A percentile compares a stretch with the other conserved stretches of the same genome.
Conservation (phyloP, 2,888 invertebrate species). For the Sepioteuthis lessoniana region DNA sequence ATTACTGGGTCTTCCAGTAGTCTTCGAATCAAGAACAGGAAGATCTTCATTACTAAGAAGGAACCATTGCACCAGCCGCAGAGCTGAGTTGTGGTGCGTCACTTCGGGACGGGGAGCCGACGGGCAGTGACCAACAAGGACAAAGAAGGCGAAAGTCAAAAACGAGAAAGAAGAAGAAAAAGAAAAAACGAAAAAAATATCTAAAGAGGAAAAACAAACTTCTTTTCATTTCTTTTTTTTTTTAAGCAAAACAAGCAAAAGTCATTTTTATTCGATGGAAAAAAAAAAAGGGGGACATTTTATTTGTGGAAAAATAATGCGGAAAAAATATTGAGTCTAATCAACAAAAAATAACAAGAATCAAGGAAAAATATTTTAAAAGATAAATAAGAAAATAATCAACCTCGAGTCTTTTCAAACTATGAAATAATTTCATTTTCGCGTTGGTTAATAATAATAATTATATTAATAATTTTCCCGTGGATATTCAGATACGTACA, state of each 20-base stretch:
- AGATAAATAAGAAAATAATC: neutral
- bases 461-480: neutral
- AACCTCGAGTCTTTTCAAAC: neutral
- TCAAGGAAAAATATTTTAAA: neutral
- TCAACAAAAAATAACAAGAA: neutral
- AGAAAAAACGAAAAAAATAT: neutral
- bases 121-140: neutral
- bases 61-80: conserved; percentile 33
- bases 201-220: neutral
- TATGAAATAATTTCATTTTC: neutral
- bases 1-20: neutral
- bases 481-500: neutral
- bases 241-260: neutral
- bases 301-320: neutral
- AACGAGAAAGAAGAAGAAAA: neutral
- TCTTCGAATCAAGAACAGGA: neutral
- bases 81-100: neutral
- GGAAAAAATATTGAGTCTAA: neutral
- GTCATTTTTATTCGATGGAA: neutral
- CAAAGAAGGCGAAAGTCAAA: neutral
- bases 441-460: neutral
- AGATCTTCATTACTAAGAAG: neutral
- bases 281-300: neutral
- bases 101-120: neutral
- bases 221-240: too few relatives aligned